Evolutionary conservation across 2,888 invertebrate species (phyloP).

Genomic region (Brachyopa scutellaris): DNA sequence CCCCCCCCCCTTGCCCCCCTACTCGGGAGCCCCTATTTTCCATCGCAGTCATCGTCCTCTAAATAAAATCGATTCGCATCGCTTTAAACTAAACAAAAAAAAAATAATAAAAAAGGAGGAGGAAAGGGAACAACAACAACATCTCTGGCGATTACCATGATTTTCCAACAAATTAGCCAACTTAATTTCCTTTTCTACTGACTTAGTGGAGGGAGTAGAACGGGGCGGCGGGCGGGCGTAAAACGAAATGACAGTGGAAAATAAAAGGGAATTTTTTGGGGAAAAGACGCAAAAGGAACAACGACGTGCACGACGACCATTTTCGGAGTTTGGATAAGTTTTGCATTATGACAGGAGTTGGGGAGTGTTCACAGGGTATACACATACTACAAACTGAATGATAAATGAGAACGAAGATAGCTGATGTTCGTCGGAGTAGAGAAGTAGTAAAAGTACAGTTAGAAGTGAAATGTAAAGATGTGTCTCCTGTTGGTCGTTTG

Average conservation of each 20-base stretch:
- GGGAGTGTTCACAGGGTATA: slow-evolving; percentile 19
- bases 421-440: slow-evolving; percentile 47
- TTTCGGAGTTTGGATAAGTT: slow-evolving; percentile 70
- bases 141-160: slow-evolving; percentile 69
- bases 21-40: slow-evolving; percentile 8
- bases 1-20: not conserved
- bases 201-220: not conserved
- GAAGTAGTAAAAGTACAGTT: slow-evolving; percentile 67
- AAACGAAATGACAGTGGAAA: slow-evolving; percentile 26
- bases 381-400: slow-evolving; percentile 59
- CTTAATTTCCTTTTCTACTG: slow-evolving; percentile 69
- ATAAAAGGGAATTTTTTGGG: slow-evolving; percentile 34
- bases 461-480: slow-evolving; percentile 72
- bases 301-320: slow-evolving; percentile 23
- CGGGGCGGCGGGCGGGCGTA: not conserved
- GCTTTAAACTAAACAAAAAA: slow-evolving; percentile 55
- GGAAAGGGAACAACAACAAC: slow-evolving; percentile 51
- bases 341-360: slow-evolving; percentile 68
- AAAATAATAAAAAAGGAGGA: not conserved
- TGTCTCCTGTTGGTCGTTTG: slow-evolving; percentile 73
- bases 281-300: slow-evolving; percentile 46
- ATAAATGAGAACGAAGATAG: slow-evolving; percentile 67
- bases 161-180: slow-evolving; percentile 73
- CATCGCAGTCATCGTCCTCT: slow-evolving; percentile 48
- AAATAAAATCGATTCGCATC: slow-evolving; percentile 58